Conservation (phyloP, 2,888 invertebrate species). For the Ichneumoninae sp. region DNA sequence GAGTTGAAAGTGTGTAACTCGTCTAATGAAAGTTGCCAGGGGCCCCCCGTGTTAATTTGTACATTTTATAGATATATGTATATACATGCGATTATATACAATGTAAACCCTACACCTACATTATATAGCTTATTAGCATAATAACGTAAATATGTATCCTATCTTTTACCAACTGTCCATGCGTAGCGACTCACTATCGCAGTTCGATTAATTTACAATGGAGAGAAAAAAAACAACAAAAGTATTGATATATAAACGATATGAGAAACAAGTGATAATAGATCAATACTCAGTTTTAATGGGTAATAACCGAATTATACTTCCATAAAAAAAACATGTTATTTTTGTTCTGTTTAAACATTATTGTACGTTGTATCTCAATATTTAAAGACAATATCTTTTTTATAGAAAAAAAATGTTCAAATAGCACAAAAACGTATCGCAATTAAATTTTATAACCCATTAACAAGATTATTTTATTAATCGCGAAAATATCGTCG, state of each 20-base stretch:
- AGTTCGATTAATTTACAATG: constrained; percentile 45
- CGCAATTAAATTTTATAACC: constrained; percentile 60
- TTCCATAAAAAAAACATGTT: constrained; percentile 56
- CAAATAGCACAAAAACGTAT: constrained; percentile 57
- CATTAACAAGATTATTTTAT: constrained; percentile 20
- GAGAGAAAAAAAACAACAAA: not conserved
- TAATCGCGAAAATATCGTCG: not conserved
- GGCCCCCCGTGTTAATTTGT: constrained; percentile 62
- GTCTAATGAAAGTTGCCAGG: constrained; percentile 39
- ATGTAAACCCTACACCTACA: constrained; percentile 27
- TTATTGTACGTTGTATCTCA: constrained; percentile 63
- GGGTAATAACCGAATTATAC: constrained; percentile 65
- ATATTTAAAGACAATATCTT: constrained; percentile 67
- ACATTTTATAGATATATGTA: constrained; percentile 66
- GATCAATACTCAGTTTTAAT: constrained; percentile 64
- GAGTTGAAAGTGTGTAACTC: constrained; percentile 10
- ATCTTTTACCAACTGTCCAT: constrained; percentile 51
- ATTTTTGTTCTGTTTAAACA: constrained; percentile 57
- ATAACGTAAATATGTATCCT: constrained; percentile 48
- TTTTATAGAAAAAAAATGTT: constrained; percentile 65
- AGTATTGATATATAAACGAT: constrained; percentile 46
- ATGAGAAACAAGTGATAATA: constrained; percentile 57
- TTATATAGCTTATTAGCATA: constrained; percentile 42
- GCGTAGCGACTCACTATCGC: constrained; percentile 22
- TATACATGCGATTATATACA: constrained; percentile 42